These are phyloP conservation scores for Phasia obesa DNA, from an alignment of 2,888 invertebrate species.

Conservation along the genomic window DNA sequence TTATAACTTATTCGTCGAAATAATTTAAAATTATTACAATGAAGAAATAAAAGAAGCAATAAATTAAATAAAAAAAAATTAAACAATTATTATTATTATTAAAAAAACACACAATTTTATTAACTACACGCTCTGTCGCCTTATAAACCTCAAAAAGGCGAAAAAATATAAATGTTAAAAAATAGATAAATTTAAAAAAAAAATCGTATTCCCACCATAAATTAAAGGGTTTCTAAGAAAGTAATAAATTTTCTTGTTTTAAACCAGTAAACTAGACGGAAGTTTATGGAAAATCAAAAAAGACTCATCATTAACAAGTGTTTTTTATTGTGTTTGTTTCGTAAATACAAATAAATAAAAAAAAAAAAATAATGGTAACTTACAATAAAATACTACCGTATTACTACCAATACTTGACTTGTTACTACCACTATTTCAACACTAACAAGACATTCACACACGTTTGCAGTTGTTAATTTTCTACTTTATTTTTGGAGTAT, in stretches of 20 bases:
- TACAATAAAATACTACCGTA: constrained; percentile 1
- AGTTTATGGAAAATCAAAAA: constrained; percentile 70
- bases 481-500: neutral
- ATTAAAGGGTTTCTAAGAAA: constrained; percentile 63
- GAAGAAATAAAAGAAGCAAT: constrained; percentile 18
- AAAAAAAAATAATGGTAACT: constrained; percentile 22
- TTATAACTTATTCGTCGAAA: constrained; percentile 10
- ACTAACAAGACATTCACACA: constrained; percentile 63
- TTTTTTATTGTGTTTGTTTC: constrained; percentile 16
- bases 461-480: constrained; percentile 44
- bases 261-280: constrained; percentile 24
- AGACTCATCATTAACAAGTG: constrained; percentile 56
- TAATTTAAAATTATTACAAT: constrained; percentile 17
- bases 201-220: constrained; percentile 71
- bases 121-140: constrained; percentile 68
- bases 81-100: constrained; percentile 50
- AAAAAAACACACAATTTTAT: constrained; percentile 46
- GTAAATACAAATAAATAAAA: constrained; percentile 26
- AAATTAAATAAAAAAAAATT: constrained; percentile 17
- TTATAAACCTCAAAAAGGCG: constrained; percentile 50
- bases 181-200: constrained; percentile 33
- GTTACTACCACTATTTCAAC: constrained; percentile 22
- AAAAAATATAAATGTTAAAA: constrained; percentile 25
- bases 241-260: constrained; percentile 63
- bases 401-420: constrained; percentile 23